Evolutionary conservation across 2,888 invertebrate species (phyloP).

Genomic region (Cephonodes hylas): DNA sequence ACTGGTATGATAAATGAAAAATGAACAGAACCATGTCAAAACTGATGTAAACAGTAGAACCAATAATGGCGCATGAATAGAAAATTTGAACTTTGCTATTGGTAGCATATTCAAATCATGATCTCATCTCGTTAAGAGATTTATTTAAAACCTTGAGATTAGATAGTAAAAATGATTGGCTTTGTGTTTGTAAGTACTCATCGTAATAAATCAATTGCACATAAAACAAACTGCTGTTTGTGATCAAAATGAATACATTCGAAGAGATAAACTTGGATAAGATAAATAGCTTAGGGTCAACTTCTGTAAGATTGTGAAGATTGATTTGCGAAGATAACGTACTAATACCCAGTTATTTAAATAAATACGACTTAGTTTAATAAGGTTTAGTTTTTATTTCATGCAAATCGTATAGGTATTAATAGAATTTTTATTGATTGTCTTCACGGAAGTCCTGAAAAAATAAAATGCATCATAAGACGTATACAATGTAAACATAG

Average conservation of each 20-base stretch:
- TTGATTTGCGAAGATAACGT: neutral
- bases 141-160: no score
- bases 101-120: no score
- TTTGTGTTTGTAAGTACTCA: neutral
- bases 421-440: neutral
- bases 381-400: neutral
- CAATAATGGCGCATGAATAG: no score
- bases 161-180: no score
- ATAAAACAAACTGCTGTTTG: neutral
- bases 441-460: constrained; percentile 38
- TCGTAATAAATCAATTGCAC: neutral
- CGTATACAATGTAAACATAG: constrained; percentile 5
- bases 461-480: constrained; percentile 12
- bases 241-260: neutral
- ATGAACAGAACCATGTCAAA: no score
- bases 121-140: no score
- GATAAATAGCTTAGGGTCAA: neutral
- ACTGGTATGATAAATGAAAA: no score
- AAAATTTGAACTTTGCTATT: no score
- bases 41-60: no score
- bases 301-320: neutral
- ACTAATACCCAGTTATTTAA: neutral
- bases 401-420: no score
- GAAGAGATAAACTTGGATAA: neutral
- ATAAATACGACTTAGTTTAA: neutral